Base-by-base conservation (phyloP, 1,140 invertebrate species). In the Hyposmocoma kahamanoa region DNA sequence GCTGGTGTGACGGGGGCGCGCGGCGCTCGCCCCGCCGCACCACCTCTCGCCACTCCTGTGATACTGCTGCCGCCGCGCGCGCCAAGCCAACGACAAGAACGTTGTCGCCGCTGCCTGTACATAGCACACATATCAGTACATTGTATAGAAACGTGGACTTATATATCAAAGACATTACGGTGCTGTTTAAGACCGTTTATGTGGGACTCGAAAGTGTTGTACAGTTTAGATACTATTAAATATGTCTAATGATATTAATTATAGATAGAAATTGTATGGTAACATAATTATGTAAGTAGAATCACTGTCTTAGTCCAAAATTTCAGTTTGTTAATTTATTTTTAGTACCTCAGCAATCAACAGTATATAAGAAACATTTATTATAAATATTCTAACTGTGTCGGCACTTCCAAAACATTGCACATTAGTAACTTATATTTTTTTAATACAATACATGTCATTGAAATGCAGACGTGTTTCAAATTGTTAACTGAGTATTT, bases 1-100 rank as follows among this genome's bases (percentile, higher is more conserved):
- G 48, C 72, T 90, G 47, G 88, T 89, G 87, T 90, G 88, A 89
- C 87, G 84, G 75, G 83, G 83, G 88, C 84, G 84, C 80, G 88
- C 88, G 87, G 86, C 87, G 76, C 85, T 69, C 59, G 67, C 68
- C 72, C 75, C 84, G 62, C 32, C 50, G 26, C 45, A 10, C n/a
- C 34, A 50, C 24, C 26, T 42, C 18, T 20, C 42, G 41, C 64
- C 71, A 67, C 71, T 72, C 54, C 74, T 81, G 77, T 84, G 75
- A 81, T 75, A 72, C 47, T 44, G 56, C 55, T 58, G 47, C 38
- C 42, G 42, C 51, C 50, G 50, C 47, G 43, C 56, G 57, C 53
- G 50, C 44, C 48, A 42, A 57, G 42, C n/a, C n/a, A n/a, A n/a
- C n/a, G n/a, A n/a, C n/a, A n/a, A n/a, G 56, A 53, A 42, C 34